Evolutionary conservation across 2,113 vertebrate genomes (phyloP), one percentile per base, ranked within the genome.

Genomic region (Sylvietta virens): DNA sequence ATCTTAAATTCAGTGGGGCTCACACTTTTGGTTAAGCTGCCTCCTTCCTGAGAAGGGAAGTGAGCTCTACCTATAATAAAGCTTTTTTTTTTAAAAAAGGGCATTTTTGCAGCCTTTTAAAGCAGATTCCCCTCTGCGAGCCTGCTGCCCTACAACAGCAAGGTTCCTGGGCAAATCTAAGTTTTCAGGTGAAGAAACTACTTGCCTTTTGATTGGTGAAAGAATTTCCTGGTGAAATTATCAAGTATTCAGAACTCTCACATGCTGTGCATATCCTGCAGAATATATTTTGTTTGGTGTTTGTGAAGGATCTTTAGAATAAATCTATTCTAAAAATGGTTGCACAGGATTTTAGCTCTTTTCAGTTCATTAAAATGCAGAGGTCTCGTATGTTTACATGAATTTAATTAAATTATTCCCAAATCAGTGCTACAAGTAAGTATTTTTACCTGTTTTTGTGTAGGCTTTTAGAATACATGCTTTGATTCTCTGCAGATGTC

Each of bases 331-430:
- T 37, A 26, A 61, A 78, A 80, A 66, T 17, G 21, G 28, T 67
- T 6, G 1, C 27, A 15, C 13, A 54, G 56, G 56, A 60, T 82
- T 88, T 87, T 64, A 77, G 37, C 35, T 61, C 37, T 77, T 56
- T 80, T 37, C 23, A 20, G 40, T 47, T 84, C 9, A 44, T 85
- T 76, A 81, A 85, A 92, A 79, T 44, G 15, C 15, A 22, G 0
- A 6, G 71, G 15, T 85, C 53, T 74, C 0, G 0, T 60, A 28
- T 22, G 9, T 71, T 72, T 64, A 51, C 10, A 10, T 51, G 3
- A 62, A 35, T 73, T 64, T 61, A 65, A 86, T 26, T 35, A 22
- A 85, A 50, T 66, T 77, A 54, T 61, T 87, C 24, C 39, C 15
- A 81, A 78, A 57, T 3, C 27, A 86, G 35, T 47, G 35, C 35